Conservation (phyloP, 2,113 vertebrate species). For the Cranoglanis bouderius region DNA sequence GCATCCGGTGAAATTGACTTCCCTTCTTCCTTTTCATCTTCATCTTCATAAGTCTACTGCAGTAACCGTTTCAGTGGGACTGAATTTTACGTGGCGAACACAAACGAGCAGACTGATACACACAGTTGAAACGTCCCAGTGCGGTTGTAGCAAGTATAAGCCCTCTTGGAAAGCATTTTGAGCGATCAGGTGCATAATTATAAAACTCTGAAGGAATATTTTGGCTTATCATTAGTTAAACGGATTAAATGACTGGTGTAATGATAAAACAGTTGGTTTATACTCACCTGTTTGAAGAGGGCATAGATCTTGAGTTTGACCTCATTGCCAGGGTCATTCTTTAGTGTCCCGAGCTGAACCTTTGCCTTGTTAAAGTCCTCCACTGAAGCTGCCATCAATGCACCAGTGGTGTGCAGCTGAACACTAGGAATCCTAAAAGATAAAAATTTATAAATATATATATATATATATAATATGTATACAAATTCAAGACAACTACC, state of each 20-base stretch:
- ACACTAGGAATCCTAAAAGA: conserved; percentile 48
- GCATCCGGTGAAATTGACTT: too few relatives aligned
- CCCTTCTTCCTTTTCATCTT: too few relatives aligned
- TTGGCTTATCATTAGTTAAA: neutral
- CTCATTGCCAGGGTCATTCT: conserved; percentile 86
- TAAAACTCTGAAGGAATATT: neutral
- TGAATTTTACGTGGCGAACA: too few relatives aligned
- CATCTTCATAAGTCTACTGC: too few relatives aligned
- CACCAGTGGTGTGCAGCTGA: conserved; percentile 68
- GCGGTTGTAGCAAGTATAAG: neutral
- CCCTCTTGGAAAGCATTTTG: neutral
- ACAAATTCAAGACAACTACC: too few relatives aligned
- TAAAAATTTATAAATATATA: neutral
- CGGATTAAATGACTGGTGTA: neutral
- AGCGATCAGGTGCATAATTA: neutral
- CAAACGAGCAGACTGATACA: neutral
- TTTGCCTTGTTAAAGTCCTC: conserved; percentile 85
- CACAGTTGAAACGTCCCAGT: neutral
- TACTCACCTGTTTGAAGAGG: conserved; percentile 90
- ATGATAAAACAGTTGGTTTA: too few relatives aligned
- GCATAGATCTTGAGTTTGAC: conserved; percentile 88
- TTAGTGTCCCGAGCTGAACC: conserved; percentile 77
- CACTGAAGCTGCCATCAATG: conserved; percentile 74
- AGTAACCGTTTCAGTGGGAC: too few relatives aligned
- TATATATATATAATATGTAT: too few relatives aligned